A percentile compares a stretch with the other conserved stretches of the same genome.
phyloP scores from a whole-genome alignment of 2,797 vertebrate species.

The Buceros bicornis region DNA sequence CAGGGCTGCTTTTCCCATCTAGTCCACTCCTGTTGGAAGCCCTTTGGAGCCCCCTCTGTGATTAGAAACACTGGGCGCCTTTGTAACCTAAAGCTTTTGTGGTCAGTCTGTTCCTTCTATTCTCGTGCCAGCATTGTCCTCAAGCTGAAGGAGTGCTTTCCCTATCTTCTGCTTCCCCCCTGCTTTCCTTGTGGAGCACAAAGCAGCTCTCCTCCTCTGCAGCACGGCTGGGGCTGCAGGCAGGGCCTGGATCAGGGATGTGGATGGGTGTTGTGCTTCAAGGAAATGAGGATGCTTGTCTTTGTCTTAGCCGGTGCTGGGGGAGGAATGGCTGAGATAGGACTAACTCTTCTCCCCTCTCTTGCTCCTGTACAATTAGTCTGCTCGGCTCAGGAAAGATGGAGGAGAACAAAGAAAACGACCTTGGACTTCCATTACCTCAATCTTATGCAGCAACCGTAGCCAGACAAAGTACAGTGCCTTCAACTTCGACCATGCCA shows the following conservation, averaged over 20 bases:
- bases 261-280: background rate
- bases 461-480: slow-evolving; percentile 86
- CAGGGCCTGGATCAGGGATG: background rate
- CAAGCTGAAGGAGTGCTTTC: slow-evolving; percentile 30
- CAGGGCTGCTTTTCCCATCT: slow-evolving; percentile 66
- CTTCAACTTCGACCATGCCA: slow-evolving; percentile 85
- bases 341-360: background rate
- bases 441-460: slow-evolving; percentile 92
- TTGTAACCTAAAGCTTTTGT: slow-evolving; percentile 75
- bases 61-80: slow-evolving; percentile 70
- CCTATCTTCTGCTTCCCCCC: slow-evolving; percentile 63
- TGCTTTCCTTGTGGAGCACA: slow-evolving; percentile 30
- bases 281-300: background rate
- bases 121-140: slow-evolving; percentile 71
- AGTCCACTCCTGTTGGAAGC: slow-evolving; percentile 61
- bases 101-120: slow-evolving; percentile 61
- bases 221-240: background rate
- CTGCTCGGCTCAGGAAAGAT: slow-evolving; percentile 81
- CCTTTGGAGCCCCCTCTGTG: slow-evolving; percentile 58
- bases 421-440: slow-evolving; percentile 80
- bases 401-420: slow-evolving; percentile 83
- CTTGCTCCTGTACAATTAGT: slow-evolving; percentile 43
- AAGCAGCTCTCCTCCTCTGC: slow-evolving; percentile 20
- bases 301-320: background rate
- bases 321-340: background rate